These are phyloP conservation scores for Sycophila texana DNA, from an alignment of 2,888 invertebrate genomes.

Conservation along the genomic window DNA sequence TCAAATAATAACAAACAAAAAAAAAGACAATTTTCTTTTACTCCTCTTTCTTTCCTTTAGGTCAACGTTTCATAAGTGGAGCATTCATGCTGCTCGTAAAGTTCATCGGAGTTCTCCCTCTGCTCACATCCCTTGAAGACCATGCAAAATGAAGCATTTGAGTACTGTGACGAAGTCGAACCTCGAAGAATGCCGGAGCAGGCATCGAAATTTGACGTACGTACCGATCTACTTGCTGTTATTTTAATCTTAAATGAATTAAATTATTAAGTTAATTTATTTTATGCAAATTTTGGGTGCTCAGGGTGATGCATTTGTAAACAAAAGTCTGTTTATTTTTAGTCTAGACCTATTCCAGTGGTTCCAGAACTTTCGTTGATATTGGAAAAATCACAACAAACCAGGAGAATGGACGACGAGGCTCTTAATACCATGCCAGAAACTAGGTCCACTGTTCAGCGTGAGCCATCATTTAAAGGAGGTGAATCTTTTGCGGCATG, in stretches of 20 bases:
- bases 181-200: slow-evolving; percentile 67
- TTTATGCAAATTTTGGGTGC: no score
- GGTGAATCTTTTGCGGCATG: slow-evolving; percentile 66
- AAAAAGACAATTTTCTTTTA: slow-evolving; percentile 1
- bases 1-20: slow-evolving; percentile 30
- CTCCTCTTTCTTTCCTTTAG: neutral
- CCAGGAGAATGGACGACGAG: slow-evolving; percentile 31
- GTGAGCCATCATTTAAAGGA: slow-evolving; percentile 49
- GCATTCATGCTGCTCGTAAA: slow-evolving; percentile 32
- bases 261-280: no score
- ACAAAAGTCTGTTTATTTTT: slow-evolving; percentile 25
- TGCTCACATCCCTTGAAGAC: slow-evolving; percentile 10
- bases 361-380: slow-evolving; percentile 71
- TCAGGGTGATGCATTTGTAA: no score
- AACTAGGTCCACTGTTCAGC: slow-evolving; percentile 19
- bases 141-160: slow-evolving; percentile 47
- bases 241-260: no score
- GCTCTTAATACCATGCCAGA: slow-evolving; percentile 36
- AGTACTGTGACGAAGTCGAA: slow-evolving; percentile 64
- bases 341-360: slow-evolving; percentile 60
- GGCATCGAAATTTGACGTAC: slow-evolving; percentile 63
- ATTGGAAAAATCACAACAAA: slow-evolving; percentile 62
- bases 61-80: neutral
- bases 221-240: slow-evolving; percentile 25
- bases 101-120: neutral